phyloP scores from a whole-genome alignment of 2,888 invertebrate species.

The Carterocephalus palaemon region DNA sequence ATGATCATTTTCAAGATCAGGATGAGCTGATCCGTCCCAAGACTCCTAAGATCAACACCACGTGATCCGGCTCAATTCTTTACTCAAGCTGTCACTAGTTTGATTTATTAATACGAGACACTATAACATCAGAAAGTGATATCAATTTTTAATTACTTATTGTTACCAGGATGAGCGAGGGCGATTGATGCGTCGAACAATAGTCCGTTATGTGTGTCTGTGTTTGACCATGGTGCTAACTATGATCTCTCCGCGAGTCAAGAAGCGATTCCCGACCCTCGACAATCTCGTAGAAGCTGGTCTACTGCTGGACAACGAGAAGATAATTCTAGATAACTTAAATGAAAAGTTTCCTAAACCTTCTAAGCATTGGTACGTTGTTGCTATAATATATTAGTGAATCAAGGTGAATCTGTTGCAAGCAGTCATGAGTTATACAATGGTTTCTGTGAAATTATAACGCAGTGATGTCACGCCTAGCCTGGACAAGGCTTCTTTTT shows the following conservation, averaged over 20 bases:
- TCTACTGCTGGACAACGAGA: slow-evolving; percentile 88
- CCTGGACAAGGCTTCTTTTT: no score
- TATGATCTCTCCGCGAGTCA: slow-evolving; percentile 92
- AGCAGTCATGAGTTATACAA: no score
- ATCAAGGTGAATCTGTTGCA: no score
- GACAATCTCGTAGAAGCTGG: slow-evolving; percentile 92
- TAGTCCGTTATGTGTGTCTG: slow-evolving; percentile 90
- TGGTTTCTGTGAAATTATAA: no score
- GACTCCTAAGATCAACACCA: no score
- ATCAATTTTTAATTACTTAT: slow-evolving; percentile 6
- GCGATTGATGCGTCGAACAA: slow-evolving; percentile 88
- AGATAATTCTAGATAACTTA: slow-evolving; percentile 86
- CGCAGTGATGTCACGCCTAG: no score
- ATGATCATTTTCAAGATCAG: no score
- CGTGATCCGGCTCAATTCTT: no score
- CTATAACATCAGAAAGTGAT: neutral
- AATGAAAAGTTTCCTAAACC: slow-evolving; percentile 90
- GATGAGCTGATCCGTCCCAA: no score
- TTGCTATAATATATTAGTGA: neutral
- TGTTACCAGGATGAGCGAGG: slow-evolving; percentile 85
- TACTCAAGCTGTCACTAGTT: no score
- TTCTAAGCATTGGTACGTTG: slow-evolving; percentile 88
- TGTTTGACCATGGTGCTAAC: slow-evolving; percentile 92
- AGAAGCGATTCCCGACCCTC: slow-evolving; percentile 91
- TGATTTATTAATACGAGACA: neutral